Conservation (phyloP, 2,888 invertebrate genomes). For the Dusona sp. region DNA sequence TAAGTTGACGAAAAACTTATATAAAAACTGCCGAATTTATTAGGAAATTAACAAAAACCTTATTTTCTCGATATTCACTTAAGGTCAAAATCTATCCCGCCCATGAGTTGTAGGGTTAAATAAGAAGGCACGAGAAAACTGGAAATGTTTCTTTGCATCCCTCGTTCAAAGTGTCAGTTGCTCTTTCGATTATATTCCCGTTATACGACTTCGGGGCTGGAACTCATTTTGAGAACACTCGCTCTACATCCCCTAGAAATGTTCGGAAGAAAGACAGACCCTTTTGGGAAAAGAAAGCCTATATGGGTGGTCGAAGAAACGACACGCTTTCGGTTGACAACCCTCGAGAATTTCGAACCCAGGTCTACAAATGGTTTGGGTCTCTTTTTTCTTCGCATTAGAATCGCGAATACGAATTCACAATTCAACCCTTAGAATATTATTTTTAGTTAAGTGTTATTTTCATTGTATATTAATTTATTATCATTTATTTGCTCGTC, state of each 20-base stretch:
- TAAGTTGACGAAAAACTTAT: too few species aligned
- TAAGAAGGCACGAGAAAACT: not conserved
- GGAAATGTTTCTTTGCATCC: constrained; percentile 14
- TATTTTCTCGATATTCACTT: too few species aligned
- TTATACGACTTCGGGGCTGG: constrained; percentile 27
- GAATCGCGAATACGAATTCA: not conserved
- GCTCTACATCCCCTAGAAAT: constrained; percentile 16
- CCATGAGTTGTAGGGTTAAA: too few species aligned
- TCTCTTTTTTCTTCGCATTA: not conserved
- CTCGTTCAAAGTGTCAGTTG: constrained; percentile 19
- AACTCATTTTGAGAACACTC: constrained; percentile 43
- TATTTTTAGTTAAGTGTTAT: not conserved
- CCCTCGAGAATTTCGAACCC: constrained; percentile 25
- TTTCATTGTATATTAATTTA: not conserved
- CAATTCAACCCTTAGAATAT: not conserved
- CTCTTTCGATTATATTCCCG: constrained; percentile 48
- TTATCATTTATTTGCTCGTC: too few species aligned
- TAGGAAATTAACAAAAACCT: too few species aligned
- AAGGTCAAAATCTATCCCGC: too few species aligned
- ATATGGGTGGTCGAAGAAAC: constrained; percentile 23
- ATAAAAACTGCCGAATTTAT: too few species aligned
- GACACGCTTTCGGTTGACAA: constrained; percentile 9
- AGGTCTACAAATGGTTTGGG: not conserved
- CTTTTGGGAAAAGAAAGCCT: not conserved
- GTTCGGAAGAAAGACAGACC: not conserved